Percentiles rank a stretch among this genome's conserved stretches.
phyloP scores from a whole-genome alignment of 2,113 vertebrate genomes.

The Leiothrix lutea region DNA sequence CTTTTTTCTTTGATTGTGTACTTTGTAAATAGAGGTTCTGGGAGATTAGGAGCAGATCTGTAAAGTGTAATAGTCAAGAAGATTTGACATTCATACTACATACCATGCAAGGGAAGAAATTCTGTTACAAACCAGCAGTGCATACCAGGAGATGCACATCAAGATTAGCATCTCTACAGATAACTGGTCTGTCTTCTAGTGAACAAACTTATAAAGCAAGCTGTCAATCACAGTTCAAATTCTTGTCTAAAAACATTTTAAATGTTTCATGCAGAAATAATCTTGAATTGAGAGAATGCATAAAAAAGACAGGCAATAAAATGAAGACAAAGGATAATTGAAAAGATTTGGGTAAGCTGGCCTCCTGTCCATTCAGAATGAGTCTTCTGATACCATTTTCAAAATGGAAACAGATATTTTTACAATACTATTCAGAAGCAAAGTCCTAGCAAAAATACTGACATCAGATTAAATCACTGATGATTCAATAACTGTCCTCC shows the following conservation, averaged over 20 bases:
- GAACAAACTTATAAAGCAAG: not conserved
- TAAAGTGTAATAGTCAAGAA: not conserved
- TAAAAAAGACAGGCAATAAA: not conserved
- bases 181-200: not conserved
- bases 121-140: not conserved
- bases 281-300: not conserved
- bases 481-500: not conserved
- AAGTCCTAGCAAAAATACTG: not conserved
- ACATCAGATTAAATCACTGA: not conserved
- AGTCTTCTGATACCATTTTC: not conserved
- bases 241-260: not conserved
- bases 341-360: not conserved
- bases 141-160: not conserved
- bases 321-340: not conserved
- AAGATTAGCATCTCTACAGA: not conserved
- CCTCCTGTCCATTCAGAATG: not conserved
- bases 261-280: not conserved
- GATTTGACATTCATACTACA: not conserved
- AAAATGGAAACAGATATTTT: not conserved
- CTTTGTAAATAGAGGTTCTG: not conserved
- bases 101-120: not conserved
- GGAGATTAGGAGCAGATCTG: not conserved
- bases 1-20: not conserved
- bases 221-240: not conserved
- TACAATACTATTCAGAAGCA: not conserved